phyloP scores from a whole-genome alignment of 1,140 invertebrate genomes.

The Sinella curviseta region DNA sequence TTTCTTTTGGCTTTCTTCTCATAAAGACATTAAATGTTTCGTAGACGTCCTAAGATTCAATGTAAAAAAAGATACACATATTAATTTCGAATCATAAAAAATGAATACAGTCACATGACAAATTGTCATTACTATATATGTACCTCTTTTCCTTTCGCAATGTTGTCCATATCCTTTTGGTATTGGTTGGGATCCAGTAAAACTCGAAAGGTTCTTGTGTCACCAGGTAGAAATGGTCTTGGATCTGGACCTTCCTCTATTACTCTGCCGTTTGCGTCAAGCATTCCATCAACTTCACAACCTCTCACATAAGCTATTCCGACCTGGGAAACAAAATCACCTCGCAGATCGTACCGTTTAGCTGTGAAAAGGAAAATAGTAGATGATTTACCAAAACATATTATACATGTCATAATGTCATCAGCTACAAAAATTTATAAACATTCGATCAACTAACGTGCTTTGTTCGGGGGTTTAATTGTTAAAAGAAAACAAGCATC shows the following conservation, averaged over 20 bases:
- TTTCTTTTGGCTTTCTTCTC: constrained; percentile 96
- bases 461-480: constrained; percentile 76
- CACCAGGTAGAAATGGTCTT: constrained; percentile 78
- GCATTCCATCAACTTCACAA: constrained; percentile 97
- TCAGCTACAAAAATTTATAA: background rate
- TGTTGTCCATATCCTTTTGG: constrained; percentile 83
- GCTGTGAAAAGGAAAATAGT: constrained; percentile 58
- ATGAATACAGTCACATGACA: background rate
- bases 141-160: constrained; percentile 71
- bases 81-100: no score
- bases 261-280: constrained; percentile 92
- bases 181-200: constrained; percentile 95
- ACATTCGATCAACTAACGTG: constrained; percentile 62
- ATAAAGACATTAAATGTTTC: constrained; percentile 97
- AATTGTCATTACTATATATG: constrained; percentile 16
- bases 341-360: constrained; percentile 76
- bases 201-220: constrained; percentile 87
- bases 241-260: constrained; percentile 97
- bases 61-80: constrained; percentile 38
- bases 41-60: constrained; percentile 91
- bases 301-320: constrained; percentile 89
- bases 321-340: constrained; percentile 85
- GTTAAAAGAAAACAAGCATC: constrained; percentile 97
- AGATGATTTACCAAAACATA: constrained; percentile 38
- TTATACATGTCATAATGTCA: constrained; percentile 7